Conservation (phyloP, 2,888 invertebrate species). For the Troilus luridus region DNA sequence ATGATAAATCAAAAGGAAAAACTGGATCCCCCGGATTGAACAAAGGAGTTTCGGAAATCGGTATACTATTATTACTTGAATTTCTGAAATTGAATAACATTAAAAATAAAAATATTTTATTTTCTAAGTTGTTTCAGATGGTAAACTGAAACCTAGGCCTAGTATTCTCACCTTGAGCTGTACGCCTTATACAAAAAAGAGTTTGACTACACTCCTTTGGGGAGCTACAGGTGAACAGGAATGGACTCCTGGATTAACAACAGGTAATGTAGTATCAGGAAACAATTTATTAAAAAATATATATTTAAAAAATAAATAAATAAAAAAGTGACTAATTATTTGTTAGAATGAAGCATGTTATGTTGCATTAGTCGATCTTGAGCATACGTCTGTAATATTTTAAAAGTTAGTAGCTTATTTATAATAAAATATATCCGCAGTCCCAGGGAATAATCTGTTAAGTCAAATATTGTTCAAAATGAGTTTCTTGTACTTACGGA, state of each 20-base stretch:
- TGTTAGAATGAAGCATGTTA: neutral
- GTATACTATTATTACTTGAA: conserved; percentile 2
- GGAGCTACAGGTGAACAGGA: conserved; percentile 97
- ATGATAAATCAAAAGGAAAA: conserved; percentile 65
- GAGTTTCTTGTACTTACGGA: too few relatives aligned
- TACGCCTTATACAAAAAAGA: conserved; percentile 67
- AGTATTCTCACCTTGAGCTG: conserved; percentile 68
- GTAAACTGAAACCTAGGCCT: conserved; percentile 67
- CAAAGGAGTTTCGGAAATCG: neutral
- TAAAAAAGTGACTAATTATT: neutral
- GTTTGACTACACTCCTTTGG: conserved; percentile 79
- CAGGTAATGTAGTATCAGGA: conserved; percentile 75
- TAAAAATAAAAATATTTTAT: neutral
- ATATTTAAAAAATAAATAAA: neutral
- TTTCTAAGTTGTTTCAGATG: conserved; percentile 46
- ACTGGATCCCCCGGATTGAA: neutral
- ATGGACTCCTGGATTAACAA: conserved; percentile 96
- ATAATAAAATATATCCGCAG: too few relatives aligned
- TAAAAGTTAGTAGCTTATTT: neutral
- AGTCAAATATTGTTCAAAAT: too few relatives aligned
- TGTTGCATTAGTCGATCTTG: neutral
- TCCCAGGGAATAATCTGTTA: too few relatives aligned
- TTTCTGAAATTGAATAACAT: neutral
- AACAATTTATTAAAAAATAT: neutral
- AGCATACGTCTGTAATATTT: neutral